Evolutionary conservation across 2,113 vertebrate genomes (phyloP).

Genomic region (Blennius ocellaris): DNA sequence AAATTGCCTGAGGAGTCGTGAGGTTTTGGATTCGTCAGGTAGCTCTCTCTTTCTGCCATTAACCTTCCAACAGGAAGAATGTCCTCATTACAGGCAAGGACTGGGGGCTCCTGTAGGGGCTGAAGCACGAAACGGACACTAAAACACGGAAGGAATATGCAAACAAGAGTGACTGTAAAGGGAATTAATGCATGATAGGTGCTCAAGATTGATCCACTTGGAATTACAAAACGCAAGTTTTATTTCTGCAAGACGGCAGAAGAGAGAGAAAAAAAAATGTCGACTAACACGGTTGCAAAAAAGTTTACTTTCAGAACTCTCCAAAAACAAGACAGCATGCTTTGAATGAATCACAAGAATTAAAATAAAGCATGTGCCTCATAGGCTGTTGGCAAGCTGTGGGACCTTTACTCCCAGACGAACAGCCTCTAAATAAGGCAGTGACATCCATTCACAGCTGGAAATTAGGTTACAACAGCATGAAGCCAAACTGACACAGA

Average conservation of each 20-base stretch:
- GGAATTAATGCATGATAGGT: neutral
- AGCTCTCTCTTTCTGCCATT: constrained; percentile 74
- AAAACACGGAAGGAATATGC: constrained; percentile 39
- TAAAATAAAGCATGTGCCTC: constrained; percentile 23
- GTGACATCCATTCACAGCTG: constrained; percentile 53
- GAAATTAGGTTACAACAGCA: constrained; percentile 56
- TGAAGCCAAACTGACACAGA: constrained; percentile 34
- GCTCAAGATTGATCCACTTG: neutral
- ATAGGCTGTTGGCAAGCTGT: constrained; percentile 32
- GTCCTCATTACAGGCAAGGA: constrained; percentile 77
- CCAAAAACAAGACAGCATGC: constrained; percentile 9
- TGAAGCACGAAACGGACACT: constrained; percentile 6
- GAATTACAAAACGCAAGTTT: constrained; percentile 2
- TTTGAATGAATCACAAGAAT: constrained; percentile 38
- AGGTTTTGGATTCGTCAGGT: constrained; percentile 73
- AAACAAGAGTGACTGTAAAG: constrained; percentile 19
- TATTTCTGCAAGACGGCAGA: neutral
- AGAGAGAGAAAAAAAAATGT: too few relatives aligned
- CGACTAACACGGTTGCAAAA: neutral
- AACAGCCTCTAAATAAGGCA: constrained; percentile 47
- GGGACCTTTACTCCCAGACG: constrained; percentile 43
- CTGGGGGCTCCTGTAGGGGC: constrained; percentile 19
- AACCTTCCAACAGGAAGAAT: constrained; percentile 80
- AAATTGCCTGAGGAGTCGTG: constrained; percentile 80
- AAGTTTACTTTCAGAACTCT: constrained; percentile 31